Evolutionary conservation across 2,888 invertebrate genomes (phyloP).

Genomic region (Epiblema foenella): DNA sequence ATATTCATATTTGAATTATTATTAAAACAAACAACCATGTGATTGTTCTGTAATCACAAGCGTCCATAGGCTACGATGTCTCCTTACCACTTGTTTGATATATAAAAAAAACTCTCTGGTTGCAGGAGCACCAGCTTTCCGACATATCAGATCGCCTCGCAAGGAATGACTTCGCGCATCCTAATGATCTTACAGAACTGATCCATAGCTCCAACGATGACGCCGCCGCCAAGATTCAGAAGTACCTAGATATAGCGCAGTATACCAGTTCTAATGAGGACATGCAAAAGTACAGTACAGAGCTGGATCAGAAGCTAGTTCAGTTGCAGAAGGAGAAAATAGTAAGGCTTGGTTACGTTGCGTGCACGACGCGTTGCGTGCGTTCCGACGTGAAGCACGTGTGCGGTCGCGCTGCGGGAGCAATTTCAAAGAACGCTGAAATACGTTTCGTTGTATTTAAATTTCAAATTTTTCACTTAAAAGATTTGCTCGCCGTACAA

Average conservation of each 20-base stretch:
- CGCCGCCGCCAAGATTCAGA: constrained; percentile 57
- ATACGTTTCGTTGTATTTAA: too few species aligned
- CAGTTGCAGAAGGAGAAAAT: constrained; percentile 68
- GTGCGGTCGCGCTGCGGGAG: too few species aligned
- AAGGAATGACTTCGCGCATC: constrained; percentile 51
- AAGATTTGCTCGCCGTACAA: too few species aligned
- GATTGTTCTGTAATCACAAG: too few species aligned
- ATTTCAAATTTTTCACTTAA: too few species aligned
- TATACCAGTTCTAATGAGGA: constrained; percentile 47
- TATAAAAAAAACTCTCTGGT: constrained; percentile 5
- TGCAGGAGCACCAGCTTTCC: constrained; percentile 55
- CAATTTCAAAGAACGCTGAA: too few species aligned
- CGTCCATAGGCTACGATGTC: too few species aligned
- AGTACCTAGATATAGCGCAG: constrained; percentile 61
- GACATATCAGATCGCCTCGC: constrained; percentile 59
- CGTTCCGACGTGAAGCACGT: too few species aligned
- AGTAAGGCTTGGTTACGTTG: constrained; percentile 60
- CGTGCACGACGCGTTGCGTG: too few species aligned
- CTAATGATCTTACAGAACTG: constrained; percentile 55
- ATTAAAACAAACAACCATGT: too few species aligned
- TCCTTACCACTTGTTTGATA: too few species aligned
- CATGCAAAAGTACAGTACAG: constrained; percentile 55
- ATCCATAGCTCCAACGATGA: constrained; percentile 59
- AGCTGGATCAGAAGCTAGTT: constrained; percentile 66
- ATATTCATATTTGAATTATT: too few species aligned